These are phyloP conservation scores for Cryptus armator DNA, from an alignment of 2,888 invertebrate species.

Conservation along the genomic window DNA sequence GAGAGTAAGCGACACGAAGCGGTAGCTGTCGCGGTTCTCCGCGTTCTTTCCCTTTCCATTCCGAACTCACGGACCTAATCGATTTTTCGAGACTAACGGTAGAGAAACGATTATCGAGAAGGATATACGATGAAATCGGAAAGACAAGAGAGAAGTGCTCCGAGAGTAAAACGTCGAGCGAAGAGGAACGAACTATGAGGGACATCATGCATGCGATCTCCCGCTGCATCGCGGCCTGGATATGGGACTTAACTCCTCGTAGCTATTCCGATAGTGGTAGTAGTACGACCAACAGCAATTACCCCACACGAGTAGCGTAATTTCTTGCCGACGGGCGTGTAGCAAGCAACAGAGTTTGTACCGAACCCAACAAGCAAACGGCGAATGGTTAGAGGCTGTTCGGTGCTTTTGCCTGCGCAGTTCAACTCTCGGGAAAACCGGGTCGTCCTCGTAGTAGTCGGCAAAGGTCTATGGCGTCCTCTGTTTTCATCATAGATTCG, in stretches of 20 bases:
- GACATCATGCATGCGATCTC: conserved; percentile 30
- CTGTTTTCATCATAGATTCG: background rate
- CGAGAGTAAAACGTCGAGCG: conserved; percentile 6
- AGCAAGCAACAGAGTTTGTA: conserved; percentile 3
- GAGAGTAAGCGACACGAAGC: background rate
- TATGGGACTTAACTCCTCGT: conserved; percentile 1
- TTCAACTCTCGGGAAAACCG: conserved; percentile 13
- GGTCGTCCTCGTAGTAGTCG: conserved; percentile 19
- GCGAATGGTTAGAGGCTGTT: background rate
- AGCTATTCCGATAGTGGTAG: conserved; percentile 4
- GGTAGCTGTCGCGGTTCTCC: conserved; percentile 5
- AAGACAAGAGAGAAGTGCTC: conserved; percentile 24
- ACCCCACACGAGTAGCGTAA: conserved; percentile 42
- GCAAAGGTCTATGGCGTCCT: background rate
- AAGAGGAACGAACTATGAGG: background rate
- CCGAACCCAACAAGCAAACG: background rate
- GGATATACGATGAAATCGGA: no score
- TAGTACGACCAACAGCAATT: conserved; percentile 38
- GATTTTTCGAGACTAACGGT: conserved; percentile 51
- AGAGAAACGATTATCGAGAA: background rate
- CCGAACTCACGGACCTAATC: conserved; percentile 25
- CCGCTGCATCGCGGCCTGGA: conserved; percentile 31
- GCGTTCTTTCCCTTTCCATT: background rate
- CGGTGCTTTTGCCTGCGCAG: conserved; percentile 13
- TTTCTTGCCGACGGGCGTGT: conserved; percentile 48